Evolutionary conservation across 2,113 vertebrate genomes (phyloP).

Genomic region (Anarrhichthys ocellatus): DNA sequence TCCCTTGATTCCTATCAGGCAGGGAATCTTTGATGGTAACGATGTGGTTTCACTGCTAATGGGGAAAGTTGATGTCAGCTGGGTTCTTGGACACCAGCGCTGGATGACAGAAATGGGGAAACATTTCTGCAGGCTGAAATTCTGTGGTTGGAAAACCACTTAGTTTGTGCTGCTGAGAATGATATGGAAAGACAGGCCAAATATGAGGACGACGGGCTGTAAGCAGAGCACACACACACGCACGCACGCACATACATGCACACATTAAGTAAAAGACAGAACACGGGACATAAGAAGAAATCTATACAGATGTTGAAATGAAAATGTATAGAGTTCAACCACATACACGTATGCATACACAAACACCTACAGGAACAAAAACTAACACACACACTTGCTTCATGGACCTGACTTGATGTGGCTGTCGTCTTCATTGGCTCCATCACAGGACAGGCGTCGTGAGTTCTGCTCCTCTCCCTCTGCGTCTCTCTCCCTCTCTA

Average conservation of each 20-base stretch:
- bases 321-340: conserved; percentile 44
- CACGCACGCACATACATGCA: conserved; percentile 27
- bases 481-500: conserved; percentile 74
- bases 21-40: conserved; percentile 67
- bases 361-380: conserved; percentile 82
- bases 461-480: conserved; percentile 67
- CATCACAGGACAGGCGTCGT: conserved; percentile 45
- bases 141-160: conserved; percentile 81
- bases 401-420: conserved; percentile 85
- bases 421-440: conserved; percentile 71
- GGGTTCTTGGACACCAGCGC: conserved; percentile 68
- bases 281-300: conserved; percentile 40
- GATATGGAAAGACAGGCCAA: conserved; percentile 70
- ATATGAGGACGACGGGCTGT: conserved; percentile 49
- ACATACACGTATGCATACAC: conserved; percentile 61
- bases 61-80: conserved; percentile 71
- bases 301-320: conserved; percentile 33
- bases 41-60: conserved; percentile 74
- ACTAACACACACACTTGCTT: conserved; percentile 85
- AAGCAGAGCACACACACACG: conserved; percentile 37
- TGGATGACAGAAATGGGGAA: conserved; percentile 75
- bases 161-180: conserved; percentile 70
- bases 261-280: conserved; percentile 51
- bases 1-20: conserved; percentile 56
- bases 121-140: conserved; percentile 73